Evolutionary conservation across 1,140 invertebrate species (phyloP).

Genomic region (Sinonovacula constricta): DNA sequence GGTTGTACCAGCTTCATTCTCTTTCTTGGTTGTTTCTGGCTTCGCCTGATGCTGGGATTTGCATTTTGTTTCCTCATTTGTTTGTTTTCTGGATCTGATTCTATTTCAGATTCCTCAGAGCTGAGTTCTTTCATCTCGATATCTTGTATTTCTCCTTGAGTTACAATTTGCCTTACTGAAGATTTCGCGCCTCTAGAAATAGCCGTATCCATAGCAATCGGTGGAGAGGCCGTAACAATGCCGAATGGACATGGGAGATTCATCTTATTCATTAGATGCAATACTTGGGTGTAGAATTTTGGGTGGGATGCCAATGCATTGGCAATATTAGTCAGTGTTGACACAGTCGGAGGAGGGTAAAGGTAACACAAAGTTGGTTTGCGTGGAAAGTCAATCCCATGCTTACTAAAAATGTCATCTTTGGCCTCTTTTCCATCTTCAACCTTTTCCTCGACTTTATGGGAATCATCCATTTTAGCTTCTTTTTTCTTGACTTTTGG

Average conservation of each 20-base stretch:
- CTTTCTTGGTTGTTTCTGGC: slow-evolving; percentile 84
- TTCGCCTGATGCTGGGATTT: too few species aligned
- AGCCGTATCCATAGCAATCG: too few species aligned
- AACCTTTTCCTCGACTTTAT: too few species aligned
- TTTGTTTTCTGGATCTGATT: slow-evolving; percentile 82
- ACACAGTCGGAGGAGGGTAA: slow-evolving; percentile 85
- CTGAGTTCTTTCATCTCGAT: slow-evolving; percentile 62
- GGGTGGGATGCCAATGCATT: slow-evolving; percentile 86
- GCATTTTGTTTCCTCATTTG: slow-evolving; percentile 46
- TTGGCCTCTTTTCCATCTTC: neutral
- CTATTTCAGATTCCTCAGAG: slow-evolving; percentile 88
- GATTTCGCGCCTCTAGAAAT: neutral
- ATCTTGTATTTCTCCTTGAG: neutral
- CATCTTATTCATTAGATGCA: slow-evolving; percentile 98
- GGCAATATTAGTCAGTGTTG: slow-evolving; percentile 88
- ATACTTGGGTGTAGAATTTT: slow-evolving; percentile 90
- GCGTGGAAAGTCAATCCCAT: slow-evolving; percentile 67
- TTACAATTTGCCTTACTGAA: neutral
- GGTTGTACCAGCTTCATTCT: slow-evolving; percentile 73
- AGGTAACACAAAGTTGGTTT: slow-evolving; percentile 77
- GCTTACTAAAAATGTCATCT: slow-evolving; percentile 20
- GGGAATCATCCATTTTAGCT: too few species aligned
- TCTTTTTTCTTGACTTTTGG: slow-evolving; percentile 2
- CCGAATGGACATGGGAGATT: slow-evolving; percentile 92
- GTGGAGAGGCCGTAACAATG: slow-evolving; percentile 69